These are phyloP conservation scores for Halictus quadricinctus DNA, from an alignment of 2,888 invertebrate species.

Conservation along the genomic window DNA sequence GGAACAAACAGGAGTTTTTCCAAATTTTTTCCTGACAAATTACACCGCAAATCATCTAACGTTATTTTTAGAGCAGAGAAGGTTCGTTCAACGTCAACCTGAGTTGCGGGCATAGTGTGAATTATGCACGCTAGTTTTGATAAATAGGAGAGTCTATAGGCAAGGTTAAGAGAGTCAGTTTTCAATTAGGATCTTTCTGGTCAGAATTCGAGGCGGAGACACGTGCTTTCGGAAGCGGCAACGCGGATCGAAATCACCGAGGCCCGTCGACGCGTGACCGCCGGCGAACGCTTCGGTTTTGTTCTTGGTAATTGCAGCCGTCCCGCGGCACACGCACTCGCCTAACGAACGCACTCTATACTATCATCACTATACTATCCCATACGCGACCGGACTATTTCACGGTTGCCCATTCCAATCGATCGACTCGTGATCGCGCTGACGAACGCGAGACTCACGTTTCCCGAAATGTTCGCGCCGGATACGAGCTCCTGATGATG, in stretches of 20 bases:
- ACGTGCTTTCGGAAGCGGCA: neutral
- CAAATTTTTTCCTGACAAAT: too few species aligned
- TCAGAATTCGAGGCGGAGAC: neutral
- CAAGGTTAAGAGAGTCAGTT: neutral
- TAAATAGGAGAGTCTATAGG: too few species aligned
- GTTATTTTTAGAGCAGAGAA: too few species aligned
- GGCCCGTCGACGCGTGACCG: conserved; percentile 3
- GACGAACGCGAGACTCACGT: conserved; percentile 38
- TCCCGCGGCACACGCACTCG: conserved; percentile 25
- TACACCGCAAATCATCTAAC: too few species aligned
- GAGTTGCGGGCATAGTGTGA: too few species aligned
- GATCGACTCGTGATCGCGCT: conserved; percentile 35
- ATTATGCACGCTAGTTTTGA: too few species aligned
- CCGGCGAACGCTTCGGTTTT: conserved; percentile 37
- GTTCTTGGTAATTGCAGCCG: conserved; percentile 50
- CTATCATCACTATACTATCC: neutral
- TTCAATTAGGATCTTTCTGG: neutral
- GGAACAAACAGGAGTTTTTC: too few species aligned
- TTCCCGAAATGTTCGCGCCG: neutral
- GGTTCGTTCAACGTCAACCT: too few species aligned
- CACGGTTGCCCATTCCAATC: conserved; percentile 41
- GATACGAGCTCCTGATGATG: neutral
- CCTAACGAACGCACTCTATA: conserved; percentile 21
- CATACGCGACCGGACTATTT: conserved; percentile 38
- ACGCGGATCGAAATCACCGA: conserved; percentile 22